These are phyloP conservation scores for Nymphalis c-album DNA, from an alignment of 2,888 invertebrate genomes.

Conservation along the genomic window DNA sequence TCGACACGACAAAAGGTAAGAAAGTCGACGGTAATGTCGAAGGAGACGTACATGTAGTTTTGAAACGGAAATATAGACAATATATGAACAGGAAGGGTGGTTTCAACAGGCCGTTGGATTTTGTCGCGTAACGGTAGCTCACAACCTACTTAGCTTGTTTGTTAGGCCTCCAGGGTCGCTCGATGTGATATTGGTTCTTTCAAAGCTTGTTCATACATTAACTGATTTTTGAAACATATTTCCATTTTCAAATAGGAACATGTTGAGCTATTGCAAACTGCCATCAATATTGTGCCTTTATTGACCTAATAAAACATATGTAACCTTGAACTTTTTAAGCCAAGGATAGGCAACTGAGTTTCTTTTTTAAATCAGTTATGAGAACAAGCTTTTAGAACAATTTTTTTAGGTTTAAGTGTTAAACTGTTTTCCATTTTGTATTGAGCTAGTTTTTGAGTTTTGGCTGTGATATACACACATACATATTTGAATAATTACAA, in stretches of 20 bases:
- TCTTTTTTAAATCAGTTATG: background rate
- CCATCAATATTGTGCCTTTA: background rate
- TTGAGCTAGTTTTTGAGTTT: constrained; percentile 37
- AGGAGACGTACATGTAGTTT: constrained; percentile 96
- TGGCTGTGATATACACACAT: constrained; percentile 35
- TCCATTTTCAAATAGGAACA: constrained; percentile 9
- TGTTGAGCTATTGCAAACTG: background rate
- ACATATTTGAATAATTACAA: background rate
- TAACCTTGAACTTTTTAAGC: background rate
- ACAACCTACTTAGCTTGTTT: constrained; percentile 35
- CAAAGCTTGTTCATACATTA: constrained; percentile 44
- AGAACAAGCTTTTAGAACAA: constrained; percentile 38
- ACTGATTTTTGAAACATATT: background rate
- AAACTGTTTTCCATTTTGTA: constrained; percentile 47
- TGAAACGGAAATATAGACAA: constrained; percentile 98
- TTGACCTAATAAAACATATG: background rate
- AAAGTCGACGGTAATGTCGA: constrained; percentile 96
- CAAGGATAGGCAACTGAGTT: background rate
- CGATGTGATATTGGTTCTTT: constrained; percentile 41
- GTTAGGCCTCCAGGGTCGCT: constrained; percentile 44
- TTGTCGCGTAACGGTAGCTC: constrained; percentile 87
- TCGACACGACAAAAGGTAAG: constrained; percentile 97
- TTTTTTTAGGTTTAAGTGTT: constrained; percentile 53
- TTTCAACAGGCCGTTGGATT: constrained; percentile 98
- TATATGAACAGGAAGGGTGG: constrained; percentile 99